phyloP scores from a whole-genome alignment of 2,888 invertebrate genomes.

The Tenthredo distinguenda region DNA sequence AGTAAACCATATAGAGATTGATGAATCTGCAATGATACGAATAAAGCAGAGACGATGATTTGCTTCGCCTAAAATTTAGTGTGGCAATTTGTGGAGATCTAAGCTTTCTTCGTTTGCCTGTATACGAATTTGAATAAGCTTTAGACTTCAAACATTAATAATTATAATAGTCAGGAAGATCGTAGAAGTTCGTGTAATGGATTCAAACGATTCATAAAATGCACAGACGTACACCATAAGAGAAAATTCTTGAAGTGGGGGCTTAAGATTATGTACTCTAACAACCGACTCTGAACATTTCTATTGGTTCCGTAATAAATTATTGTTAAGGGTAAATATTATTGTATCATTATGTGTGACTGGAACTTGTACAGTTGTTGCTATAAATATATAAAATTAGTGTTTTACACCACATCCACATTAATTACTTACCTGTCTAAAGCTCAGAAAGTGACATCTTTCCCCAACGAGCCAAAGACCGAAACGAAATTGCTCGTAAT shows the following conservation, averaged over 20 bases:
- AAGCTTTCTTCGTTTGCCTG: background rate
- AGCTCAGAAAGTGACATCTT: background rate
- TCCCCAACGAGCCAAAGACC: background rate
- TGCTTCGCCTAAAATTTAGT: background rate
- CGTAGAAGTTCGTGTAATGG: background rate
- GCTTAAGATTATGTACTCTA: background rate
- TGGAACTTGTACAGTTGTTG: slow-evolving; percentile 77
- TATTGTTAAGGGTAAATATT: slow-evolving; percentile 62
- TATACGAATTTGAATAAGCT: background rate
- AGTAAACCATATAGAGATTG: background rate
- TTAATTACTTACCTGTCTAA: slow-evolving; percentile 55
- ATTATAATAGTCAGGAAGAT: background rate
- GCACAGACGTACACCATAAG: background rate
- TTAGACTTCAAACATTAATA: background rate
- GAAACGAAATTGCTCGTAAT: background rate
- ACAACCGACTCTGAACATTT: slow-evolving; percentile 44
- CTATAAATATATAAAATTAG: slow-evolving; percentile 78
- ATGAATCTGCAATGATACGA: background rate
- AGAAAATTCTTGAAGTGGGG: background rate
- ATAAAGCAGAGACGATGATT: background rate
- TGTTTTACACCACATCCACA: slow-evolving; percentile 74
- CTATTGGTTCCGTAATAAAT: slow-evolving; percentile 41
- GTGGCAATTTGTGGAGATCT: background rate
- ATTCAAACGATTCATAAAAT: background rate
- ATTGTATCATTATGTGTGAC: slow-evolving; percentile 73